Base-by-base conservation (phyloP, 2,888 invertebrate species). In the Meteorus colon region DNA sequence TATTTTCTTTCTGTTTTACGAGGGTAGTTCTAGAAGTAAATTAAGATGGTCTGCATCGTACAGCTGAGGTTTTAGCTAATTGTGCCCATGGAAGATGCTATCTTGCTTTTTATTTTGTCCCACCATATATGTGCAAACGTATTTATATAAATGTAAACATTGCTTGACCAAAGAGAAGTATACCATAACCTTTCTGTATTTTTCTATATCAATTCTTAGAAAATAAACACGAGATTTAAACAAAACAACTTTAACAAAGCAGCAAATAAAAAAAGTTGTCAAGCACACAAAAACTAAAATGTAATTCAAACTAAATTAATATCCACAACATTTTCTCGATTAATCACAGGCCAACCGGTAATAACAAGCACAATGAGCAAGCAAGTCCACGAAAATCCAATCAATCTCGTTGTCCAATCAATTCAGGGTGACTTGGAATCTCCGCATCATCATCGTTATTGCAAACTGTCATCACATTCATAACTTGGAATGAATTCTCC, bases 11-110 rank as follows among this genome's bases (percentile, higher is more conserved):
- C 77, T 81, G 75, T 79, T 82, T 82, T 81, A 82, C 78, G 81
- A 80, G 75, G 80, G 81, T 79, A 81, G 80, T 80, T 81, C 70
- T 71, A 69, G 77, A 76, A 80, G 77, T 78, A 78, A 80, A 81
- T 78, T 79, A 79, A 76, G 74, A 81, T 78, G 67, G 34, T 66
- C 55, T 70, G 45, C 73, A 75, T 41, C 60, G 67, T 78, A 29
- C 31, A 31, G 65, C 73, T 75, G 73, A 78, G 78, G 80, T 81
- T 82, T 81, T 82, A 81, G 81, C 81, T 82, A 82, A 82, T 82
- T 82, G 82, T 79, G 67, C 76, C 75, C 55, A 78, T 70, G 45
- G 71, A 63, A 76, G 75, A 73, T 73, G 79, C 78, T 78, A 81
- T 81, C 78, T 81, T 75, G 77, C 73, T 24, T 24, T 24, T 24